These are phyloP conservation scores for Aphelocoma californica DNA, from an alignment of 2,797 vertebrate genomes.

Conservation along the genomic window DNA sequence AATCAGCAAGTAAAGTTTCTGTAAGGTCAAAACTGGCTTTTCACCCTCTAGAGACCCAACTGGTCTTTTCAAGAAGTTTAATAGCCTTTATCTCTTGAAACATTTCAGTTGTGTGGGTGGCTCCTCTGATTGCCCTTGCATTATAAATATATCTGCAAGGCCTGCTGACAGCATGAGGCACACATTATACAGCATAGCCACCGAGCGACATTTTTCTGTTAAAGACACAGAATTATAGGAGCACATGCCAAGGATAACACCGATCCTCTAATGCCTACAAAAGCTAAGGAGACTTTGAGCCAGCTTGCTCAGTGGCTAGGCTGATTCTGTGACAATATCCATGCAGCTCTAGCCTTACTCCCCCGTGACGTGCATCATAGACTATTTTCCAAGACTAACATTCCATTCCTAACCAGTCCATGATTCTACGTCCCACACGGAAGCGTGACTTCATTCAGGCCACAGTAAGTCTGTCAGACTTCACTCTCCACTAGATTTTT, in stretches of 20 bases:
- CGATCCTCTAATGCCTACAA: not conserved
- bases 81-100: conserved; percentile 52
- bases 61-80: conserved; percentile 56
- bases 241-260: not conserved
- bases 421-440: fast-evolving
- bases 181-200: not conserved
- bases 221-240: not conserved
- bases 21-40: conserved; percentile 57
- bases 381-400: not conserved
- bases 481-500: not conserved
- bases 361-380: fast-evolving
- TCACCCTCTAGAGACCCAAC: conserved; percentile 26
- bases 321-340: not conserved
- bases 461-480: fast-evolving
- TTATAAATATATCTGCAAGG: conserved; percentile 24
- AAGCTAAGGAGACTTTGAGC: not conserved
- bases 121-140: conserved; percentile 31
- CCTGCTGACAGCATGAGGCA: not conserved
- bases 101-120: not conserved
- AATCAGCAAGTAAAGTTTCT: conserved; percentile 38
- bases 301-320: not conserved
- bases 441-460: not conserved
- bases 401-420: not conserved
- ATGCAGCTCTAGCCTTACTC: not conserved
- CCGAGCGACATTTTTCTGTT: not conserved